Conservation (phyloP, 2,113 vertebrate genomes). For the Podilymbus podiceps region DNA sequence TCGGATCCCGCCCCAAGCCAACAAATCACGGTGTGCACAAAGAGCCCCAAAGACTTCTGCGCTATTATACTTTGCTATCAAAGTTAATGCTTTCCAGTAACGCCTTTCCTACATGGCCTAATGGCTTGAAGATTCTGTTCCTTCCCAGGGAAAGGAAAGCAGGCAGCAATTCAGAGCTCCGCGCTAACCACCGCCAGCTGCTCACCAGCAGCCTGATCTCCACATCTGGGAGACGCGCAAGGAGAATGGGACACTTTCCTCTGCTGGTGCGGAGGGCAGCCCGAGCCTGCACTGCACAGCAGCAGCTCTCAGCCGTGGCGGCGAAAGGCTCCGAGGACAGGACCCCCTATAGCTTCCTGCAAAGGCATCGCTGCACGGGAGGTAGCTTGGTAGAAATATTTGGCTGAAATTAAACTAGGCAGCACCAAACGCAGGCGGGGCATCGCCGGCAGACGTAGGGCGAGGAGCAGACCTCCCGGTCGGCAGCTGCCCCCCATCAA, state of each 20-base stretch:
- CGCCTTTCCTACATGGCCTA: fast-evolving
- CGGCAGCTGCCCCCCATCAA: fast-evolving
- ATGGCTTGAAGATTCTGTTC: not conserved
- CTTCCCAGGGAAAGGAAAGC: not conserved
- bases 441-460: fast-evolving
- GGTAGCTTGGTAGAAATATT: fast-evolving
- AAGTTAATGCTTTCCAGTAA: fast-evolving
- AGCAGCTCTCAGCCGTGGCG: not conserved
- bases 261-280: not conserved
- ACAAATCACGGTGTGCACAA: fast-evolving
- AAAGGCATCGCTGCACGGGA: fast-evolving
- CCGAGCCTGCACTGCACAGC: fast-evolving
- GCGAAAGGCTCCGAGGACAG: not conserved
- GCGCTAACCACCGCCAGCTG: not conserved
- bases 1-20: fast-evolving
- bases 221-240: fast-evolving
- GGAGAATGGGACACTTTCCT: fast-evolving
- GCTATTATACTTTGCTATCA: fast-evolving
- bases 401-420: fast-evolving
- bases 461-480: not conserved
- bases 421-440: fast-evolving
- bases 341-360: fast-evolving
- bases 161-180: not conserved
- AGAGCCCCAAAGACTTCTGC: not conserved
- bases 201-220: not conserved